Evolutionary conservation across 1,140 invertebrate species (phyloP).

Genomic region (Panagrolaimus sp.): DNA sequence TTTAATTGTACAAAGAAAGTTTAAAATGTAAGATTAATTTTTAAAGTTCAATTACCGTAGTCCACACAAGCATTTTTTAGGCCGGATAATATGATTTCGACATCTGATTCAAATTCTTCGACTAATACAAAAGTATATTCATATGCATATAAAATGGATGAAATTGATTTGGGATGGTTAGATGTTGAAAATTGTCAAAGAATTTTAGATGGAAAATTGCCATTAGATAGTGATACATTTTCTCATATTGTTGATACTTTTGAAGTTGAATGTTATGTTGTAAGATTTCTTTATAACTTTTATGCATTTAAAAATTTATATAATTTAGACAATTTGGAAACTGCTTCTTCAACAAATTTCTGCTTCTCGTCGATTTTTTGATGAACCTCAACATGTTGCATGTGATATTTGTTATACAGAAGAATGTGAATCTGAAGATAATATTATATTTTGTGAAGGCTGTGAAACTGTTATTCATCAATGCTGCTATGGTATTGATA

Average conservation of each 20-base stretch:
- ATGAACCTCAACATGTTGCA: background rate
- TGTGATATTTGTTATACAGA: background rate
- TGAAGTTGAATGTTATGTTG: background rate
- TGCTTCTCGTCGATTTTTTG: background rate
- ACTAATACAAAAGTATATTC: too few species aligned
- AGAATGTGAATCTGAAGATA: background rate
- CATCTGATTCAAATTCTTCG: too few species aligned
- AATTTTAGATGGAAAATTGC: background rate
- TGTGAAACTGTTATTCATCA: background rate
- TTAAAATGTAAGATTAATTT: too few species aligned
- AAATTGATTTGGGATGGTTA: background rate
- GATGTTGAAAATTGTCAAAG: background rate
- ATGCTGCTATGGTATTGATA: background rate
- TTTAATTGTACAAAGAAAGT: too few species aligned
- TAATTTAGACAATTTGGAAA: background rate
- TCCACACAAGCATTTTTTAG: too few species aligned
- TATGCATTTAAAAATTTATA: background rate
- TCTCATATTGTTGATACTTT: background rate
- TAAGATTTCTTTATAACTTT: background rate
- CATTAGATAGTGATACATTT: background rate
- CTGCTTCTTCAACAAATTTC: background rate
- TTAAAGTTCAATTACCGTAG: too few species aligned
- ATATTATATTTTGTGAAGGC: slow-evolving; percentile 2
- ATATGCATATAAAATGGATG: background rate
- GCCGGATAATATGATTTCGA: too few species aligned